A percentile compares a stretch with the other conserved stretches of the same genome.
These are phyloP conservation scores for Meloidogyne chitwoodi DNA, from an alignment of 1,140 invertebrate genomes.

Conservation along the genomic window DNA sequence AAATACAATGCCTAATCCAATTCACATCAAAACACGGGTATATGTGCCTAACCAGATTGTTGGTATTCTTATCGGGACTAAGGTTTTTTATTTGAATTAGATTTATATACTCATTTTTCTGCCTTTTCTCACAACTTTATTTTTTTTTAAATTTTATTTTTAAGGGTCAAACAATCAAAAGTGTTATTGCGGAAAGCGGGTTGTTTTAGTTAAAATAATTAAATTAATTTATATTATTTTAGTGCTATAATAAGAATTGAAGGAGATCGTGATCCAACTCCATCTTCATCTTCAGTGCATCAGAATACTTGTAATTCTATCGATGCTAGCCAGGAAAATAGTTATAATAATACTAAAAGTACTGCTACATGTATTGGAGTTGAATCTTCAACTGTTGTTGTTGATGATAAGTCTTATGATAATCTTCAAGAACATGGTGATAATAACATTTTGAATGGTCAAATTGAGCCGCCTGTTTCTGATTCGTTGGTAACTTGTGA, in stretches of 20 bases:
- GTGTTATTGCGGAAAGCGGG: slow-evolving; percentile 11
- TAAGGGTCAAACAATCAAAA: slow-evolving; percentile 19
- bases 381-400: background rate
- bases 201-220: background rate
- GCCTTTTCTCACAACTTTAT: too few species aligned
- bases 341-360: background rate
- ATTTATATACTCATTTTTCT: too few species aligned
- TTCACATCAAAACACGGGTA: background rate
- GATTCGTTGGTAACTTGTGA: background rate
- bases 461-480: background rate
- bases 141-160: background rate
- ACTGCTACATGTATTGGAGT: background rate
- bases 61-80: slow-evolving; percentile 28
- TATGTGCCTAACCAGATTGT: slow-evolving; percentile 16
- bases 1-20: background rate
- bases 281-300: background rate
- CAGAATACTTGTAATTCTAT: background rate
- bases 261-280: slow-evolving; percentile 7
- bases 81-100: slow-evolving; percentile 7
- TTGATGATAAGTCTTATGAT: too few species aligned
- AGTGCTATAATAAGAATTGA: slow-evolving; percentile 19
- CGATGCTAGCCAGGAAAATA: background rate
- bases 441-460: background rate
- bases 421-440: background rate
- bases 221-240: background rate